Percentiles rank a stretch among this genome's conserved stretches.
Conservation (phyloP, 2,113 vertebrate genomes). For the Pagrus major region DNA sequence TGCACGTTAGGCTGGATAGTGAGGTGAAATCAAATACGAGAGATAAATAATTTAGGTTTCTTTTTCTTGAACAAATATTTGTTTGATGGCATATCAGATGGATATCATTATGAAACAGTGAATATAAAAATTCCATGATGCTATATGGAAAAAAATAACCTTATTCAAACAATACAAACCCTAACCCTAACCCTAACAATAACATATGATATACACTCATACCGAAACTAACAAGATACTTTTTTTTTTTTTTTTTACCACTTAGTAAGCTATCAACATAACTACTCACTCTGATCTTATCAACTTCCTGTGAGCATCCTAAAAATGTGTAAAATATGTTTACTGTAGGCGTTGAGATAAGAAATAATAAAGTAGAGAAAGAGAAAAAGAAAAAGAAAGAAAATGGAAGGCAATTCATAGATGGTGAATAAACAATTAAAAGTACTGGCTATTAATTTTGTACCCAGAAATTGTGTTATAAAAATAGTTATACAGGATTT, state of each 20-base stretch:
- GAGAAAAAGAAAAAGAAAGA: neutral
- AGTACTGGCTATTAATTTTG: neutral
- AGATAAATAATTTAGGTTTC: neutral
- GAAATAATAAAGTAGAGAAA: neutral
- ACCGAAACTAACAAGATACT: too few species aligned
- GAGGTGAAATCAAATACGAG: neutral
- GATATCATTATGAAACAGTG: neutral
- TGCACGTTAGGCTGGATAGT: neutral
- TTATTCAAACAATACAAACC: neutral
- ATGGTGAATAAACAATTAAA: neutral
- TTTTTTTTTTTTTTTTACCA: too few species aligned
- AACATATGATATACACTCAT: too few species aligned
- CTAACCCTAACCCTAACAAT: too few species aligned
- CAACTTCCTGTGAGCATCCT: neutral
- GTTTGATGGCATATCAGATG: neutral
- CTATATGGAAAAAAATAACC: neutral
- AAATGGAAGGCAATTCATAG: neutral
- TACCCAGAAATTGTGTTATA: neutral
- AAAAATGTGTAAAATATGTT: neutral
- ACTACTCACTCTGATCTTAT: neutral
- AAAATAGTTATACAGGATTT: neutral
- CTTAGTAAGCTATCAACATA: neutral
- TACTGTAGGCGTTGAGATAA: neutral
- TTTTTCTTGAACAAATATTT: neutral
- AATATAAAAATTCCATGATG: neutral